Percentiles rank a stretch among this genome's conserved stretches.
phyloP scores from a whole-genome alignment of 2,113 vertebrate species.

The pig (Sus scrofa) region T2T-Sscrofa CM000824.6:126630501-126631000 shows the following conservation, averaged over 20 bases:
- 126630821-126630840: background rate
- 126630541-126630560: background rate
- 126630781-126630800: background rate
- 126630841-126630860: conserved; percentile 61
- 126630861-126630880: conserved; percentile 35
- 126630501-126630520: background rate
- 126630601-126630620: background rate
- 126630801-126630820: background rate
- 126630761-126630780: conserved; percentile 8
- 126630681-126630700: background rate
- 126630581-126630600: background rate
- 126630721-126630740: background rate
- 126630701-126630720: background rate
- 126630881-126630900: background rate
- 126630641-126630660: background rate
- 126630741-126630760: background rate
- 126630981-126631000: background rate
- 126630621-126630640: background rate
- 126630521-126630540: background rate
- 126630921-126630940: background rate
- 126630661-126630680: conserved; percentile 31
- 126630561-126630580: background rate
- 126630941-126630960: background rate
- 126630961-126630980: background rate
- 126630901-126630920: background rate